phyloP scores from a whole-genome alignment of 2,113 vertebrate genomes.

The Corythornis vintsioides region DNA sequence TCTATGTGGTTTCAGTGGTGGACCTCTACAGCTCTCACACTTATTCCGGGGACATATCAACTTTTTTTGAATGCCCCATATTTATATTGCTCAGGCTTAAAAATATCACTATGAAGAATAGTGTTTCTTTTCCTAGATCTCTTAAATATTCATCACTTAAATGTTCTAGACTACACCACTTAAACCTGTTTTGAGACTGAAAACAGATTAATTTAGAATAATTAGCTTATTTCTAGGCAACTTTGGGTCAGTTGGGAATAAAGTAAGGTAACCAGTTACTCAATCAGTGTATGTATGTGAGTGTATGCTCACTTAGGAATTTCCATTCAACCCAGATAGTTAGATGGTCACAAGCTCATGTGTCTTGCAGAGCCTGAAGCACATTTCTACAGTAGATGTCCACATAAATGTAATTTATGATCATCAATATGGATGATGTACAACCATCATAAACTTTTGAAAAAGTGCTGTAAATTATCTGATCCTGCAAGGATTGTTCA shows the following conservation, averaged over 20 bases:
- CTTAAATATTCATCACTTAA: neutral
- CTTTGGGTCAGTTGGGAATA: neutral
- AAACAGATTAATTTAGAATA: neutral
- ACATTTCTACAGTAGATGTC: neutral
- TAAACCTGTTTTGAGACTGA: neutral
- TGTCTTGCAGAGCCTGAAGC: neutral
- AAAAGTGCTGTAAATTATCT: neutral
- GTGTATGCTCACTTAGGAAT: neutral
- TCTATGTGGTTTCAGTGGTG: neutral
- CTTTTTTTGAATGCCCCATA: neutral
- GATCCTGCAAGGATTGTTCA: neutral
- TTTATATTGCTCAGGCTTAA: neutral
- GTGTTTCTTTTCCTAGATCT: neutral
- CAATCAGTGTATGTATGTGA: neutral
- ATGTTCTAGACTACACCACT: neutral
- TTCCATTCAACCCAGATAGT: neutral
- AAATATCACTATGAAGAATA: neutral
- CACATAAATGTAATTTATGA: neutral
- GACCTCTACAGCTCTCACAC: neutral
- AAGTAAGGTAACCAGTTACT: neutral
- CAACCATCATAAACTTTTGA: neutral
- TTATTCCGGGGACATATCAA: neutral
- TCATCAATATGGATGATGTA: neutral
- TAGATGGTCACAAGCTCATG: neutral
- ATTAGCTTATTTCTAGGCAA: neutral